Evolutionary conservation across 1,140 invertebrate species (phyloP).

Genomic region (Camponotus vicinus): DNA sequence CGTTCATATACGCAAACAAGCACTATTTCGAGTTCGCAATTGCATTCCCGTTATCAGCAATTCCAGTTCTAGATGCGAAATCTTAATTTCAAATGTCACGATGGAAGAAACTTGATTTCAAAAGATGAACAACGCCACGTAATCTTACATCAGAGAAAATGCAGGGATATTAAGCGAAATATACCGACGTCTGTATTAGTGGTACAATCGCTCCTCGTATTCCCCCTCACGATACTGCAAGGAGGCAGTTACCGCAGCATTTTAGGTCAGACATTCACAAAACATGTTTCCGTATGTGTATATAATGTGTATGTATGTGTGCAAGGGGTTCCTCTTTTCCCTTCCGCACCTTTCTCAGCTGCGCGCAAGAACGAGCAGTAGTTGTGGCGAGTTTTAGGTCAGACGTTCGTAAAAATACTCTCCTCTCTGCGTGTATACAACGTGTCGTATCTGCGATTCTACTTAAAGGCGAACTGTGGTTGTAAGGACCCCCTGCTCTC

Average conservation of each 20-base stretch:
- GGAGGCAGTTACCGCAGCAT: conserved; percentile 37
- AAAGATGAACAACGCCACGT: conserved; percentile 5
- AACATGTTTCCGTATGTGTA: not conserved
- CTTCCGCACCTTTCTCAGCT: conserved; percentile 27
- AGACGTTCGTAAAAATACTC: conserved; percentile 71
- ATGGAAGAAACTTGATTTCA: conserved; percentile 25
- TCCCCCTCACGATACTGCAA: not conserved
- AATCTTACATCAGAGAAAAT: conserved; percentile 36
- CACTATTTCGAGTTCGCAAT: not conserved
- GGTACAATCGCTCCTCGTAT: conserved; percentile 11
- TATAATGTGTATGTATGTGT: not conserved
- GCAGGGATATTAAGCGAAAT: conserved; percentile 38
- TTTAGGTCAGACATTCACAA: conserved; percentile 59
- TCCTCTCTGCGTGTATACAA: conserved; percentile 8
- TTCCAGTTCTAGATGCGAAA: conserved; percentile 2
- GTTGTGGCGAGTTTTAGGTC: conserved; percentile 68
- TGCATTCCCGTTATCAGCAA: conserved; percentile 23
- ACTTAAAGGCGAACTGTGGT: conserved; percentile 58
- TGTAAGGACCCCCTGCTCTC: not conserved
- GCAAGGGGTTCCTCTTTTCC: conserved; percentile 27
- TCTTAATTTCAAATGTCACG: conserved; percentile 19
- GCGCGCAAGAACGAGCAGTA: conserved; percentile 52
- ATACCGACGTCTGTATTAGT: conserved; percentile 54
- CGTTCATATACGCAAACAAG: not conserved
- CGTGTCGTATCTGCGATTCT: conserved; percentile 62